A percentile compares a stretch with the other conserved stretches of the same genome.
These are phyloP conservation scores for Stegana nigrithorax DNA, from an alignment of 2,888 invertebrate genomes.

Conservation along the genomic window DNA sequence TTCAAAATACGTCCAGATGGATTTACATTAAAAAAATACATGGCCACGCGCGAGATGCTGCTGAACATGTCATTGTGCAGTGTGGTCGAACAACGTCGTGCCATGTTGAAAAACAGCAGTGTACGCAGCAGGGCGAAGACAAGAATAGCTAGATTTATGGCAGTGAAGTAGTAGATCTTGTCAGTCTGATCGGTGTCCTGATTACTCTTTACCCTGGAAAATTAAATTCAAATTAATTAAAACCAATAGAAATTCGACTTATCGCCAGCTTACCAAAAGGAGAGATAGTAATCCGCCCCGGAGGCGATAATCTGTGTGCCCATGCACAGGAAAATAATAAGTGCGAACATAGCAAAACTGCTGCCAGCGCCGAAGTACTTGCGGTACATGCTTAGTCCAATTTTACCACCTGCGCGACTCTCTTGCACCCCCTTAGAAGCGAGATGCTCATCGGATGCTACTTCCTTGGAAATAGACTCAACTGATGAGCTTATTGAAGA, in stretches of 20 bases:
- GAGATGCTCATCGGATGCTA: constrained; percentile 60
- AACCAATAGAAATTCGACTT: neutral
- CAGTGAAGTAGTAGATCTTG: constrained; percentile 70
- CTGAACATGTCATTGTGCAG: constrained; percentile 88
- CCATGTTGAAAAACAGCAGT: constrained; percentile 71
- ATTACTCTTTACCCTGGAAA: constrained; percentile 57
- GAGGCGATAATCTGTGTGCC: constrained; percentile 79
- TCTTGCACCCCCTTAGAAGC: constrained; percentile 70
- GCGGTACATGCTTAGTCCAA: constrained; percentile 73
- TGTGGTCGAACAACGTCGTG: constrained; percentile 79
- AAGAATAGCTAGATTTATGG: constrained; percentile 67
- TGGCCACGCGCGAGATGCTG: constrained; percentile 81
- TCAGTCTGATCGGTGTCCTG: constrained; percentile 30
- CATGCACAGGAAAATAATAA: constrained; percentile 74
- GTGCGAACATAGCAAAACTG: constrained; percentile 71
- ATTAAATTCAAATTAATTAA: neutral
- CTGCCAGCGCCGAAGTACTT: constrained; percentile 81
- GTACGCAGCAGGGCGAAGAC: constrained; percentile 65
- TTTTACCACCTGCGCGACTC: constrained; percentile 73
- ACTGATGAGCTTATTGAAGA: constrained; percentile 70
- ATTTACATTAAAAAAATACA: constrained; percentile 90
- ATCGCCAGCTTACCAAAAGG: constrained; percentile 77
- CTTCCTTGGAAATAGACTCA: constrained; percentile 36
- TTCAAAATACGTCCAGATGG: constrained; percentile 86
- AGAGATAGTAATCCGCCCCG: constrained; percentile 81